Conservation (phyloP, 1,140 invertebrate genomes). For the Gonatopus flavifemur region DNA sequence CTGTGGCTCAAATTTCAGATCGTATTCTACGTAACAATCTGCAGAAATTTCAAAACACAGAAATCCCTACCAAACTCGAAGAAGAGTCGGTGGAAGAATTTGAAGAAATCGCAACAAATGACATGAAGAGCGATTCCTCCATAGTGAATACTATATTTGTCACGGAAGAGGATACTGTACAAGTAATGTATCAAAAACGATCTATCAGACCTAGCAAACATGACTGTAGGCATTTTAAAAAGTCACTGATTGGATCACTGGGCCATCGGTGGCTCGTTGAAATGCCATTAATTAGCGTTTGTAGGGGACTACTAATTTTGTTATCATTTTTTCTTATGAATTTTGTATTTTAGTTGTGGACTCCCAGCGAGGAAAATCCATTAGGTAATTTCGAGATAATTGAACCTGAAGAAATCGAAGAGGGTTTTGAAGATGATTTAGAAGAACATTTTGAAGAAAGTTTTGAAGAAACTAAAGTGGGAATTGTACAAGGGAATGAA, state of each 20-base stretch:
- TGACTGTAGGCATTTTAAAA: constrained; percentile 2
- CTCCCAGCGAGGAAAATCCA: too few species aligned
- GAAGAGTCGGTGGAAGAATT: constrained; percentile 11
- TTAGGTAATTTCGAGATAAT: too few species aligned
- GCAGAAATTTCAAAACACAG: constrained; percentile 19
- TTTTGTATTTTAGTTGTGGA: too few species aligned
- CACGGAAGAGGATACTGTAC: constrained; percentile 17
- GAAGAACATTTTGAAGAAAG: constrained; percentile 10
- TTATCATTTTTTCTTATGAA: too few species aligned
- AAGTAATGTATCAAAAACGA: constrained; percentile 17
- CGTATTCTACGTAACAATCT: constrained; percentile 29
- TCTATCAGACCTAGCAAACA: neutral
- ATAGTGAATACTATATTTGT: constrained; percentile 23
- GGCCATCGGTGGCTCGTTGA: neutral
- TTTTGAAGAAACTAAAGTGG: constrained; percentile 1
- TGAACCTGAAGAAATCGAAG: too few species aligned
- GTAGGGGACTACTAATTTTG: too few species aligned
- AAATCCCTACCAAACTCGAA: constrained; percentile 15
- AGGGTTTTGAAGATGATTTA: neutral
- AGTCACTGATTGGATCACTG: constrained; percentile 13
- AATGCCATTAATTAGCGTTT: too few species aligned
- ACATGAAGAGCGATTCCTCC: constrained; percentile 14
- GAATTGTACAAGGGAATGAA: constrained; percentile 6
- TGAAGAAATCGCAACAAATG: constrained; percentile 17
- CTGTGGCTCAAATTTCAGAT: constrained; percentile 36